phyloP scores from a whole-genome alignment of 2,888 invertebrate species.

The Agriotes lineatus region DNA sequence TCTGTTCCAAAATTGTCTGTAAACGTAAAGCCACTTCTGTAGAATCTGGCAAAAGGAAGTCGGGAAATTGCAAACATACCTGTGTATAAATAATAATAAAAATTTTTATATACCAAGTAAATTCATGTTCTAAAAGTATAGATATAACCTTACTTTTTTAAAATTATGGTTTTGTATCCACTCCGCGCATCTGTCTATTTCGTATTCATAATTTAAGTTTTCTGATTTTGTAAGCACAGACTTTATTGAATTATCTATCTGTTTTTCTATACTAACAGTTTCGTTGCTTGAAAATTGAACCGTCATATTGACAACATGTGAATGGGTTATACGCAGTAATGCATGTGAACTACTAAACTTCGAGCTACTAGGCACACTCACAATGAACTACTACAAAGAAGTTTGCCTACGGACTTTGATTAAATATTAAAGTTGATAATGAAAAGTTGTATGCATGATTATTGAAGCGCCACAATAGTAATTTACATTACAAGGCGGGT shows the following conservation, averaged over 20 bases:
- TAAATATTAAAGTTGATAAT: too few relatives aligned
- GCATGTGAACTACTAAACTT: too few relatives aligned
- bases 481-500: too few relatives aligned
- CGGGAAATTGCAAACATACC: conserved; percentile 95
- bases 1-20: conserved; percentile 66
- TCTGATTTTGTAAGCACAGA: conserved; percentile 53
- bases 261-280: conserved; percentile 69
- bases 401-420: too few relatives aligned
- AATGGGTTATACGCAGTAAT: too few relatives aligned
- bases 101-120: too few relatives aligned
- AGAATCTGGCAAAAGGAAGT: conserved; percentile 79
- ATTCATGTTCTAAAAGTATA: background rate
- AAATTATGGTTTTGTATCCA: conserved; percentile 80
- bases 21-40: conserved; percentile 73
- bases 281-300: conserved; percentile 69
- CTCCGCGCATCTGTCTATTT: conserved; percentile 72
- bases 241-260: conserved; percentile 57
- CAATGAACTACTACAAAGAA: too few relatives aligned
- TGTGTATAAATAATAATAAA: too few relatives aligned
- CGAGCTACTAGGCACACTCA: too few relatives aligned
- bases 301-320: too few relatives aligned
- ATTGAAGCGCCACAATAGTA: too few relatives aligned
- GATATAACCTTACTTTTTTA: conserved; percentile 70
- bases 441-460: too few relatives aligned
- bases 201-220: conserved; percentile 69